Percentiles rank a stretch among this genome's conserved stretches.
These are phyloP conservation scores for Criorhina ranunculi DNA, from an alignment of 2,888 invertebrate genomes.

Conservation along the genomic window DNA sequence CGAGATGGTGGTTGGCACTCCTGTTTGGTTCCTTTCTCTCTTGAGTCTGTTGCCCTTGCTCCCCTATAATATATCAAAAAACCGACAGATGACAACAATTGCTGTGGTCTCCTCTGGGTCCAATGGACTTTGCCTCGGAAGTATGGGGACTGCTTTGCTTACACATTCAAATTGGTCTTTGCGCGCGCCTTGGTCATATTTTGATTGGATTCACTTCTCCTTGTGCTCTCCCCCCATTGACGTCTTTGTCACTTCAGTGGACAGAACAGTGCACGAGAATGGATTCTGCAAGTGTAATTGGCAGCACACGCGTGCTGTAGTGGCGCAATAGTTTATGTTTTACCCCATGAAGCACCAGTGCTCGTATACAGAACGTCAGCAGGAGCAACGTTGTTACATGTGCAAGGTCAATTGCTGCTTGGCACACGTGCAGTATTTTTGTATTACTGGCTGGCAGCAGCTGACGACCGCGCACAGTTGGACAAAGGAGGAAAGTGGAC, in stretches of 20 bases:
- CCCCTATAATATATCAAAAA: conserved; percentile 30
- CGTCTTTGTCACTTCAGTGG: conserved; percentile 31
- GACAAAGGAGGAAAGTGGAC: conserved; percentile 31
- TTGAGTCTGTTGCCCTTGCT: neutral
- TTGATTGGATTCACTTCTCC: conserved; percentile 18
- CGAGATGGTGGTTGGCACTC: conserved; percentile 28
- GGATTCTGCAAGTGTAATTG: conserved; percentile 55
- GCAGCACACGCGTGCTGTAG: conserved; percentile 53
- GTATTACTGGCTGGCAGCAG: conserved; percentile 4
- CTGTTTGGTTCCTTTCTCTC: neutral
- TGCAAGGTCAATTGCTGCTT: conserved; percentile 68
- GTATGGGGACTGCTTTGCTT: neutral
- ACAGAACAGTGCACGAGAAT: conserved; percentile 10
- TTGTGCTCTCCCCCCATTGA: conserved; percentile 4
- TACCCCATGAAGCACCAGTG: conserved; percentile 3
- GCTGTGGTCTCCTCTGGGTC: conserved; percentile 23
- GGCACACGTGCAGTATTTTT: conserved; percentile 60
- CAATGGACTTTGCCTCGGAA: conserved; percentile 23
- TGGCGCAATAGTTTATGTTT: conserved; percentile 28
- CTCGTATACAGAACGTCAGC: conserved; percentile 15
- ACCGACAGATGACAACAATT: conserved; percentile 57
- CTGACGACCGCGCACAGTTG: conserved; percentile 37
- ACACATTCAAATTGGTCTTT: neutral
- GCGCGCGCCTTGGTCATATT: conserved; percentile 14
- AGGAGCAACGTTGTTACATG: conserved; percentile 44